A percentile compares a stretch with the other conserved stretches of the same genome.
Evolutionary conservation across 2,797 vertebrate genomes (phyloP).

Genomic region (Pangasius krempfi): DNA sequence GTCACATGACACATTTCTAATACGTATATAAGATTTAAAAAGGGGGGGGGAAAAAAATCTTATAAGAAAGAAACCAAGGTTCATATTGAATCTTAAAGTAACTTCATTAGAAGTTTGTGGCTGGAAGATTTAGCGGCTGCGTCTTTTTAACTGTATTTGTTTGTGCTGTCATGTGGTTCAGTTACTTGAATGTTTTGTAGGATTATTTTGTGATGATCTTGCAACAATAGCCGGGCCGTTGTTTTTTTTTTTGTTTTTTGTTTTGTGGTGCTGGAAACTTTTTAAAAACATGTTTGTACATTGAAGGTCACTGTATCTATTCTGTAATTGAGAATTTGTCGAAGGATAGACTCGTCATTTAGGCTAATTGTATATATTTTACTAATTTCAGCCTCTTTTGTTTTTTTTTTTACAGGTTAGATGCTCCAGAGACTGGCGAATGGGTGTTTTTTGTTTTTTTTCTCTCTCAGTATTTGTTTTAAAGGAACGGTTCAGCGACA

Average conservation of each 20-base stretch:
- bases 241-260: not conserved
- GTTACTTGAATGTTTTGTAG: not conserved
- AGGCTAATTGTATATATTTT: not conserved
- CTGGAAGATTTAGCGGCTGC: not conserved
- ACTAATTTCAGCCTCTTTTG: not conserved
- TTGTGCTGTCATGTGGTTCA: not conserved
- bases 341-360: not conserved
- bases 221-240: not conserved
- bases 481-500: not conserved
- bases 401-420: slow-evolving; percentile 37
- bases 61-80: slow-evolving; percentile 76
- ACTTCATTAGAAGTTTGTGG: slow-evolving; percentile 64
- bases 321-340: not conserved
- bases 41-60: slow-evolving; percentile 66
- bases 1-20: slow-evolving; percentile 7
- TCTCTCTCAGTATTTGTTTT: not conserved
- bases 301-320: not conserved
- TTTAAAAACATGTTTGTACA: not conserved
- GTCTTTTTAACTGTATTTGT: not conserved
- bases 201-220: not conserved
- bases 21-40: slow-evolving; percentile 33
- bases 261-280: not conserved
- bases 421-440: slow-evolving; percentile 4
- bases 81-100: slow-evolving; percentile 91
- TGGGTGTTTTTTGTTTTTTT: not conserved